Evolutionary conservation across 1,140 invertebrate genomes (phyloP).

Genomic region (Megalonaias nervosa): DNA sequence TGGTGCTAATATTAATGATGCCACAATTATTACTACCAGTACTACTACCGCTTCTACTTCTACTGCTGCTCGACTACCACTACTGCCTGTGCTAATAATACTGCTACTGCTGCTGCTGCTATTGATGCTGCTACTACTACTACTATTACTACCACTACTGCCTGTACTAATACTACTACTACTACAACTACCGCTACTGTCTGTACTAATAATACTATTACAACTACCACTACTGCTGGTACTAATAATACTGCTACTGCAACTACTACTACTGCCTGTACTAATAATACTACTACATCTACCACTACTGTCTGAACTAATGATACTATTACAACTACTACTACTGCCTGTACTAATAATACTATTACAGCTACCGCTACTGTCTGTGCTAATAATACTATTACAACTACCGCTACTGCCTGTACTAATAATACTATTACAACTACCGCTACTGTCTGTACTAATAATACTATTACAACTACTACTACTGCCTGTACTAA

Average conservation of each 20-base stretch:
- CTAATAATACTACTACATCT: conserved; percentile 8
- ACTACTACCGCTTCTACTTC: conserved; percentile 6
- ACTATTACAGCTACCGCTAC: neutral
- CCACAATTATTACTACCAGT: conserved; percentile 26
- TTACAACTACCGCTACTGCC: conserved; percentile 8
- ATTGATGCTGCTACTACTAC: conserved; percentile 13
- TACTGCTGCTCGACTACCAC: neutral
- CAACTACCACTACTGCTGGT: neutral
- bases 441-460: conserved; percentile 11
- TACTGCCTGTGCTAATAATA: conserved; percentile 19
- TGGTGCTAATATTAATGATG: conserved; percentile 2
- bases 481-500: no score
- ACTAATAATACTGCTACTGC: conserved; percentile 14
- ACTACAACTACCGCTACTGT: neutral
- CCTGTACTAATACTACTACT: conserved; percentile 13
- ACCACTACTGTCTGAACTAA: no score
- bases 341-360: conserved; percentile 1
- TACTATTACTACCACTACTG: conserved; percentile 20
- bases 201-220: conserved; percentile 12
- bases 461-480: no score
- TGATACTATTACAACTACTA: conserved; percentile 18
- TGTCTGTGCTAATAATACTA: conserved; percentile 8
- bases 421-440: conserved; percentile 10
- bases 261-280: conserved; percentile 9
- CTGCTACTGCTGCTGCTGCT: conserved; percentile 13